These are phyloP conservation scores for Xestobium rufovillosum DNA, from an alignment of 2,888 invertebrate species.

Conservation along the genomic window DNA sequence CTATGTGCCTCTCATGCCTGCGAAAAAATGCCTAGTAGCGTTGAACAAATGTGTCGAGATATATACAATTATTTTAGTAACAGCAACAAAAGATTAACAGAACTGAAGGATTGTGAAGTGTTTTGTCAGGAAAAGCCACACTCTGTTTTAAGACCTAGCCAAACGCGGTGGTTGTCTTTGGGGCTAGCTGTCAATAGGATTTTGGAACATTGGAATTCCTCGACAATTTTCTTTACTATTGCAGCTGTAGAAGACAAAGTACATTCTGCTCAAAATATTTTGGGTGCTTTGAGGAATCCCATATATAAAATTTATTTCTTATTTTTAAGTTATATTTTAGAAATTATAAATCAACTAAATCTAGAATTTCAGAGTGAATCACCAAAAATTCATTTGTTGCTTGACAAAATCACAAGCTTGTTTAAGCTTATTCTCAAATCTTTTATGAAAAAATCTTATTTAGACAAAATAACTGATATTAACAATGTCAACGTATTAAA, in stretches of 20 bases:
- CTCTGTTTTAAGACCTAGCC: constrained; percentile 14
- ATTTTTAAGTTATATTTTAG: constrained; percentile 13
- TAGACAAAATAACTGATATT: no score
- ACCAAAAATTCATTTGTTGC: no score
- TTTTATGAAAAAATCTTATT: no score
- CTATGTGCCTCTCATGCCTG: no score
- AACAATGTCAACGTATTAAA: no score
- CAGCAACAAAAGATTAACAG: constrained; percentile 10
- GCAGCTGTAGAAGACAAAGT: constrained; percentile 10
- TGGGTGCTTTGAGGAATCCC: constrained; percentile 13
- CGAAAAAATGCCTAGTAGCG: no score
- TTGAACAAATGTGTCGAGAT: no score
- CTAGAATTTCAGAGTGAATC: no score
- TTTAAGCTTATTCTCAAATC: no score
- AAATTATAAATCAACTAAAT: constrained; percentile 12
- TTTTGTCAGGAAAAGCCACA: constrained; percentile 13
- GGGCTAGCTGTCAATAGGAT: constrained; percentile 15
- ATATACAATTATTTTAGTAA: no score
- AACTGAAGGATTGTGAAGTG: constrained; percentile 14
- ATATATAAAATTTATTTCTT: constrained; percentile 13
- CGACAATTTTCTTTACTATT: constrained; percentile 12
- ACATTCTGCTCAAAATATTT: constrained; percentile 8
- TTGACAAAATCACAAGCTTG: no score
- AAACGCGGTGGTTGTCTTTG: constrained; percentile 20
- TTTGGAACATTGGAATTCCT: no score